Base-by-base conservation (phyloP, 2,888 invertebrate species). In the Bellardia bayeri region DNA sequence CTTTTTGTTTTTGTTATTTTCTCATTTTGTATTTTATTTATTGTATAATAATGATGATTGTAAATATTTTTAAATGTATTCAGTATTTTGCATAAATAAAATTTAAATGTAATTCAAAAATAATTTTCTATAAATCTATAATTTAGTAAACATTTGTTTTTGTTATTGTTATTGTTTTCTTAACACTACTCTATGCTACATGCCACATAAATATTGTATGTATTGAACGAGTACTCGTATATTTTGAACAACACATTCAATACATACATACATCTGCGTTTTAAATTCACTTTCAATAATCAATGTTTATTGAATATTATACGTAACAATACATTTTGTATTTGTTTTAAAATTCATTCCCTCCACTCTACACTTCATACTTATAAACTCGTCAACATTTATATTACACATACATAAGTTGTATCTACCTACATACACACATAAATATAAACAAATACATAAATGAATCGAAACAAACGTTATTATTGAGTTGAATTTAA, bases 91-190 rank as follows among this genome's bases (percentile, higher is more conserved):
- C 81, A 79, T 81, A 86, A 33, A 84, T 82, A 74, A 23, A 75
- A 80, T 87, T 75, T 66, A 76, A 88, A 89, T 81, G 45, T 84
- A 87, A 89, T 84, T 66, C 75, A 86, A 87, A 84, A 84, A 81
- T 69, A 87, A 85, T 87, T 88, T 87, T 74, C 58, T 88, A 58
- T 63, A 78, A 80, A 76, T 85, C 63, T 79, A 63, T 78, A 23
- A 86, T 85, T 89, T 86, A 63, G 76, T 83, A 61, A 72, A 72
- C 75, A 66, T 84, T 82, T 78, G 61, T 82, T 76, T 37, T 37
- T 56, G 9, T 42, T 69, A 37, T 66, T 42, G 42, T 23, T 66
- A 16, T 49, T 37, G 30, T 14, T 33, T 33, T 13, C 23, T 37
- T 37, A 9, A 42, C 37, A 56, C 23, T 23, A 51, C 16, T 33